These are phyloP conservation scores for Abramis brama DNA, from an alignment of 2,113 vertebrate species.

Conservation along the genomic window DNA sequence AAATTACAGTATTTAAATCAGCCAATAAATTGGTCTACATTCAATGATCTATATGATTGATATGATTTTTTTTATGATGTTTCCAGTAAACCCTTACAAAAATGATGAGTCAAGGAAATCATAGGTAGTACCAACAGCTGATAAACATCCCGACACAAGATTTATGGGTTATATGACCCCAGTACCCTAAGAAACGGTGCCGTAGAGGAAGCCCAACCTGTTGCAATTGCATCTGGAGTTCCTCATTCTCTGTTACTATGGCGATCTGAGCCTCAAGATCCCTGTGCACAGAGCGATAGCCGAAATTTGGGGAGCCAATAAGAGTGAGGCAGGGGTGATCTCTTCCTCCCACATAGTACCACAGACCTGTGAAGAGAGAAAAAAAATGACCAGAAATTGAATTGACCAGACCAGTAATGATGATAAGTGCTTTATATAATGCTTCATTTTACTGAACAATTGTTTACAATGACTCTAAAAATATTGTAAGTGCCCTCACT, in stretches of 20 bases:
- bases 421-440: background rate
- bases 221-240: constrained; percentile 88
- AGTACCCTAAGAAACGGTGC: background rate
- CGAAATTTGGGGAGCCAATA: constrained; percentile 97
- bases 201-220: constrained; percentile 75
- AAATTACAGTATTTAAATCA: background rate
- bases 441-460: background rate
- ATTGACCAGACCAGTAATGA: background rate
- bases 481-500: background rate
- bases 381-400: background rate
- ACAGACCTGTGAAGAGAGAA: constrained; percentile 82
- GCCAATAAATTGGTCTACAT: background rate
- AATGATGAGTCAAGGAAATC: background rate
- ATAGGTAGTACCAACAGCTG: background rate
- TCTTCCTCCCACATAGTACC: constrained; percentile 92
- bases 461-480: background rate
- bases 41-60: background rate
- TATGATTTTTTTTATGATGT: no score
- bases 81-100: background rate
- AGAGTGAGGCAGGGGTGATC: constrained; percentile 90
- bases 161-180: background rate
- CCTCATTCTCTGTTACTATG: constrained; percentile 89
- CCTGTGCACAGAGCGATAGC: constrained; percentile 94
- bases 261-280: constrained; percentile 97
- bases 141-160: background rate